A percentile compares a stretch with the other conserved stretches of the same genome.
Conservation (phyloP, 2,888 invertebrate species). For the Arenicola marina region DNA sequence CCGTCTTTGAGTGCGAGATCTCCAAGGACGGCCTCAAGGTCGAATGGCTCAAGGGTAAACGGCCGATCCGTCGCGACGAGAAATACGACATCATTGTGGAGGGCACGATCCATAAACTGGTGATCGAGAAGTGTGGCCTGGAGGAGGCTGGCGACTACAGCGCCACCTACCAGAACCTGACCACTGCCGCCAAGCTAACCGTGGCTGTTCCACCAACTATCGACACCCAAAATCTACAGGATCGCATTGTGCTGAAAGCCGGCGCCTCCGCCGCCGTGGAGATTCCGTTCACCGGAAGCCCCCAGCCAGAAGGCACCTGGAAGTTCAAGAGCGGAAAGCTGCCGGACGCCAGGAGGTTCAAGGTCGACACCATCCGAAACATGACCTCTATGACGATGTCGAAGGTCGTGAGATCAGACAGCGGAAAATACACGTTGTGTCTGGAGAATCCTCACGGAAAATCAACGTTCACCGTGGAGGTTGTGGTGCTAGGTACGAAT, state of each 20-base stretch:
- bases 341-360: constrained; percentile 19
- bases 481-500: constrained; percentile 66
- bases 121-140: constrained; percentile 77
- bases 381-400: constrained; percentile 24
- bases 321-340: constrained; percentile 26
- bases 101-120: constrained; percentile 71
- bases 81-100: constrained; percentile 16
- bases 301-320: constrained; percentile 35
- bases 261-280: constrained; percentile 32
- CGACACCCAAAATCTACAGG: constrained; percentile 14
- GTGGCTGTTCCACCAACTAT: constrained; percentile 22
- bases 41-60: constrained; percentile 68
- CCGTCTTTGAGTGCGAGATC: constrained; percentile 75
- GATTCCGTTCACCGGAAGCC: constrained; percentile 33
- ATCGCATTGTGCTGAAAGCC: constrained; percentile 27
- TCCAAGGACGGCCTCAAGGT: constrained; percentile 78
- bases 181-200: constrained; percentile 21
- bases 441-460: constrained; percentile 87
- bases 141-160: constrained; percentile 63
- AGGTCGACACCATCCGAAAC: constrained; percentile 16
- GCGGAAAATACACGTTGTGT: constrained; percentile 25
- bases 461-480: constrained; percentile 47
- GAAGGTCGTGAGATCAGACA: constrained; percentile 43
- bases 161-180: constrained; percentile 24
- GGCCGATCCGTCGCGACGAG: constrained; percentile 4